Evolutionary conservation across 2,113 vertebrate genomes (phyloP).

Genomic region (Tragelaphus buxtoni): DNA sequence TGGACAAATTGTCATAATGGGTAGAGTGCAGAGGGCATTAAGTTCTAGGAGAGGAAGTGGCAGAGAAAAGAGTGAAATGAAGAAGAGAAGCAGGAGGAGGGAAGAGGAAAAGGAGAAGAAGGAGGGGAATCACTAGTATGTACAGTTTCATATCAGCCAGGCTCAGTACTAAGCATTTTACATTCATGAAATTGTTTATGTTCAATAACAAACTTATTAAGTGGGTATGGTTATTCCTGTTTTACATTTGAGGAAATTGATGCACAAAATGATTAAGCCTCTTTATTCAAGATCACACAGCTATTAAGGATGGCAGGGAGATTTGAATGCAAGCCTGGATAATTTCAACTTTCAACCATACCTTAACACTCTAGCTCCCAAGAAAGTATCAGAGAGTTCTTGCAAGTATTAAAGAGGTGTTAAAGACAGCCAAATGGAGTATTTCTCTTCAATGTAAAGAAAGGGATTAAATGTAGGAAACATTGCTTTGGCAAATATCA

Average conservation of each 20-base stretch:
- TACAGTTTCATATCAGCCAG: neutral
- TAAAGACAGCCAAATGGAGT: neutral
- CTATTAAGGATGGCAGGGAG: neutral
- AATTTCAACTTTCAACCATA: neutral
- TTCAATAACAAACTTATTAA: neutral
- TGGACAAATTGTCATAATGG: neutral
- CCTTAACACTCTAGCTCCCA: neutral
- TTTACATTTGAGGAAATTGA: neutral
- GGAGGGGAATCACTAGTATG: neutral
- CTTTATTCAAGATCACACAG: neutral
- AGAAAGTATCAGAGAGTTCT: neutral
- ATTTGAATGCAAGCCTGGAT: neutral
- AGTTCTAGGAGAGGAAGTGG: neutral
- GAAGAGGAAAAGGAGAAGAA: neutral
- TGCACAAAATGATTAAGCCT: neutral
- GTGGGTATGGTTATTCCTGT: neutral
- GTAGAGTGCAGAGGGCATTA: neutral
- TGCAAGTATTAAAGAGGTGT: neutral
- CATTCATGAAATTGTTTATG: neutral
- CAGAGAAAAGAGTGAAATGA: neutral
- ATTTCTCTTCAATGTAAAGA: neutral
- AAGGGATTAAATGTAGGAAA: neutral
- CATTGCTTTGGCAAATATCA: neutral
- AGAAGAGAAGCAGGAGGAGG: neutral
- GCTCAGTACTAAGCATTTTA: neutral